Base-by-base conservation (phyloP, 1,140 invertebrate species). In the Chionoecetes opilio region DNA sequence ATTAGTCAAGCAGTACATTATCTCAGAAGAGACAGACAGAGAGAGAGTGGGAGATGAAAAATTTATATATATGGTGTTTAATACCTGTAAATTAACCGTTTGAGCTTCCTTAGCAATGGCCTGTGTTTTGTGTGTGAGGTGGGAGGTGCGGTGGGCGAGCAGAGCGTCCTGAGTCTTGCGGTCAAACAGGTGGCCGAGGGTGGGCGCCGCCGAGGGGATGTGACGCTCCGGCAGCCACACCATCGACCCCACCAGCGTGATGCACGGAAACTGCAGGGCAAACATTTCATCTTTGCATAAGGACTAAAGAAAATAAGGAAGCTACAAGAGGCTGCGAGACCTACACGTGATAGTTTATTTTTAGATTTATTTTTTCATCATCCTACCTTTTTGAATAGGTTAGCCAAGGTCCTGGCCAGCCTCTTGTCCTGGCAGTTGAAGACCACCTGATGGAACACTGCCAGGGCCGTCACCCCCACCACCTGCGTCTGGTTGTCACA, bases 401-500 rank as follows among this genome's bases (percentile, higher is more conserved):
- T 93, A 3, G 88, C 14, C 21, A 95, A 37, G 11, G 63, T 82
- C 63, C 86, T 95, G 63, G 87, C 35, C 6, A 95, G 41, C 35
- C 89, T 93, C 91, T 93, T 95, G 35, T 95, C 94, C 37, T 93
- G 91, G 41, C 35, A 35, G 63, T 95, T 90, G 85, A 95, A 95
- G 29, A 95, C 21, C 26, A 91, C 87, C 6, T 95, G 94, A 46
- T 95, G 94, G 38, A 95, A 82, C 32, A 93, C 41, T 32, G 32
- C 92, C 35, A 95, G 32, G 32, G 91, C 94, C 6, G 94, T 93
- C 1, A 93, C 91, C 34, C 91, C 94, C 37, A 95, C 94, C 53
- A 95, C 94, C 31, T 95, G 94, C 31, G 87, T 85, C 37, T 95
- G 94, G 38, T 82, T 90, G 34, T 95, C 94, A 93, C 94, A 95